Base-by-base conservation (phyloP, 1,140 invertebrate genomes). In the Drosophila suzukii region DNA sequence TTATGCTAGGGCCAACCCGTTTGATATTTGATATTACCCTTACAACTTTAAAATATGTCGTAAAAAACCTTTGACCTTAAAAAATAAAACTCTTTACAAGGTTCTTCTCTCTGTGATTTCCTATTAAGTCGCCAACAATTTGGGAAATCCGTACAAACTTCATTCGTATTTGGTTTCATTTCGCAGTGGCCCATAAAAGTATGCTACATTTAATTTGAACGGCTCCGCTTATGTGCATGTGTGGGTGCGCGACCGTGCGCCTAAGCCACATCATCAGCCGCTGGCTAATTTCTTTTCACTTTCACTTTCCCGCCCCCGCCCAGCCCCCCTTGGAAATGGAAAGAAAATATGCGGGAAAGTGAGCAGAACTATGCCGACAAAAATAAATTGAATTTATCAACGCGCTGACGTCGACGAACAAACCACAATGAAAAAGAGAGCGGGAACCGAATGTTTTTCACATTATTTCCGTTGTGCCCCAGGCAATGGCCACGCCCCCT, bases 351-450 rank as follows among this genome's bases (percentile, higher is more conserved):
- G 66, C 63, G 55, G 54, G 27, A 73, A 57, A 46, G 55, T 43
- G 61, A 49, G 58, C 56, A 43, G 68, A 84, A 63, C 74, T 78
- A 78, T 75, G 75, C 61, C 49, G 43, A 51, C 80, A 71, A 82
- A 82, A 79, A 80, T 84, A 83, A 86, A 86, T 86, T 86, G 79
- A 86, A 88, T 86, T 86, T 88, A 88, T 83, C 83, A 86, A 76
- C 36, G 32, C 66, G 78, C 68, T 78, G 78, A 79, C 66, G 62
- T 67, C 36, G 51, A 27, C 55, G 51, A 65, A 63, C 43, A 59
- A 51, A 59, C 10, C 43, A 39, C 38, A n/a, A 6, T 39, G 38
- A 4, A n/a, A 39, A 24, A 12, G 32, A n/a, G 53, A 13, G 30
- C 34, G 30, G 27, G 20, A 20, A 61, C 20, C 36, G 34, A 39